phyloP scores from a whole-genome alignment of 2,113 vertebrate genomes.

The Micronycteris hirsuta region DNA sequence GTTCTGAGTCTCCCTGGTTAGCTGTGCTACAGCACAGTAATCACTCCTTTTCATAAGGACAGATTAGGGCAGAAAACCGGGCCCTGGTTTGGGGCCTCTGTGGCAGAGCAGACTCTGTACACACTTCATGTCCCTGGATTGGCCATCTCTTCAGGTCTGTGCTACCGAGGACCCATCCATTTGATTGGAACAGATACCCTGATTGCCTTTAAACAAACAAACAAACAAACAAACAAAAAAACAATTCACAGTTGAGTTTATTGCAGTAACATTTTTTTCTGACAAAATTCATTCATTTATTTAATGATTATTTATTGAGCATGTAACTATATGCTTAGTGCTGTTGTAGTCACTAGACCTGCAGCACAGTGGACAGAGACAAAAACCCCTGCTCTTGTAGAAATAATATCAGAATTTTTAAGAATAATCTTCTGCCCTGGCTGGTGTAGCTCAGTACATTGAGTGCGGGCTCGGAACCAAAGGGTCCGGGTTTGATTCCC shows the following conservation, averaged over 20 bases:
- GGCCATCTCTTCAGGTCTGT: background rate
- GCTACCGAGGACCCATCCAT: background rate
- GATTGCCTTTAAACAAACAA: too few species aligned
- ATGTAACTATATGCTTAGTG: background rate
- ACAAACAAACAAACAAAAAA: too few species aligned
- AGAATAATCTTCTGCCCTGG: constrained; percentile 1
- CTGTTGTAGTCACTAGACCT: background rate
- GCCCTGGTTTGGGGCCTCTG: background rate
- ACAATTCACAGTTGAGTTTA: background rate
- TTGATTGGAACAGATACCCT: background rate
- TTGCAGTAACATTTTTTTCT: background rate
- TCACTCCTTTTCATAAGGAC: background rate
- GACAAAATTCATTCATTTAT: background rate
- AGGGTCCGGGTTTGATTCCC: too few species aligned
- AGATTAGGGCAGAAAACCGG: background rate
- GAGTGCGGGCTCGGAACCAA: too few species aligned
- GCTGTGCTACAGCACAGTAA: background rate
- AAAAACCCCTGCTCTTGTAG: background rate
- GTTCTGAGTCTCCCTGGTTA: background rate
- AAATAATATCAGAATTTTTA: background rate
- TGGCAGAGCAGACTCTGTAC: background rate
- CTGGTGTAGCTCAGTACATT: too few species aligned
- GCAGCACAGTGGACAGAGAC: background rate
- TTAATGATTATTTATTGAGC: constrained; percentile 8
- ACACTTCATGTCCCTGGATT: background rate